These are phyloP conservation scores for Notolepis coatsorum DNA, from an alignment of 2,797 vertebrate species.

Conservation along the genomic window DNA sequence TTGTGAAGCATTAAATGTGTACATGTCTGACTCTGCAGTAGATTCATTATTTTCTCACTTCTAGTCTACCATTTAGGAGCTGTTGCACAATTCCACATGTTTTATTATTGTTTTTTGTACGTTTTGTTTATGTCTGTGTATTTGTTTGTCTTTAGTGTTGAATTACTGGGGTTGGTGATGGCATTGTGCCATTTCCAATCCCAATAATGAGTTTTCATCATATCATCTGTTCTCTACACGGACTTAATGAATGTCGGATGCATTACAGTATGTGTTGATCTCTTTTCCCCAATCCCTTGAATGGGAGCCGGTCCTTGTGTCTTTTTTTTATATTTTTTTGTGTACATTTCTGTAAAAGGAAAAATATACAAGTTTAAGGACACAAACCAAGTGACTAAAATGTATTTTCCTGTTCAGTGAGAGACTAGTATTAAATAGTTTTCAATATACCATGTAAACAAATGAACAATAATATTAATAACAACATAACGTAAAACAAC, in stretches of 20 bases:
- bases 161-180: slow-evolving; percentile 2
- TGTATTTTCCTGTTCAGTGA: background rate
- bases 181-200: background rate
- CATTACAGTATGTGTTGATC: background rate
- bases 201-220: background rate
- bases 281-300: background rate
- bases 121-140: background rate
- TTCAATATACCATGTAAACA: background rate
- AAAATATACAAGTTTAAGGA: too few species aligned
- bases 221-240: background rate
- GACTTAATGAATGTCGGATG: slow-evolving; percentile 1
- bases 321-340: background rate
- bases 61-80: too few species aligned
- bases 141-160: background rate
- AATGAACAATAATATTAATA: too few species aligned
- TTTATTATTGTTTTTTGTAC: background rate
- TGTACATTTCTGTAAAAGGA: slow-evolving; percentile 3
- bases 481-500: too few species aligned
- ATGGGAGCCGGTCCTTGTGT: background rate
- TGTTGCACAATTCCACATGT: background rate
- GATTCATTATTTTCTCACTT: too few species aligned
- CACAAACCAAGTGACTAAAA: too few species aligned
- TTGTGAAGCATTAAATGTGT: background rate
- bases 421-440: background rate
- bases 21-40: background rate